Conservation (phyloP, 2,113 vertebrate genomes). For the Falcunculus frontatus region DNA sequence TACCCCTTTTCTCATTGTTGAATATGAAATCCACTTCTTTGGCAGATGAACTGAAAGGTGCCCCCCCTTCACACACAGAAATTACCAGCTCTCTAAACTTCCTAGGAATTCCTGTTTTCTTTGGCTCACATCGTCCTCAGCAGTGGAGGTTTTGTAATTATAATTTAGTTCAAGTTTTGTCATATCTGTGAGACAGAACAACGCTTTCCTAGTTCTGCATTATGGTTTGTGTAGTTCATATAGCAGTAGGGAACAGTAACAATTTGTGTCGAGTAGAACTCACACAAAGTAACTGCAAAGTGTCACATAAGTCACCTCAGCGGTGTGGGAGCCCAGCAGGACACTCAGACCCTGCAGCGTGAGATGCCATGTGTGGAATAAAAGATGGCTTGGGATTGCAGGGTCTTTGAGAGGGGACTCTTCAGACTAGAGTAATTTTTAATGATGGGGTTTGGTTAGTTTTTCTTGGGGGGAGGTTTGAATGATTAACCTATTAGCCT, state of each 20-base stretch:
- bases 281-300: not conserved
- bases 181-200: not conserved
- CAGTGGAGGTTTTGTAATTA: not conserved
- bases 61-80: not conserved
- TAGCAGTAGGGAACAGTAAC: not conserved
- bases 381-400: too few relatives aligned
- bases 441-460: not conserved
- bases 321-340: not conserved
- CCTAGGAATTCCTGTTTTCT: not conserved
- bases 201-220: not conserved
- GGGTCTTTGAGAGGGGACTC: not conserved
- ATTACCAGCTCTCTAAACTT: not conserved
- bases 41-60: not conserved
- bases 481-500: not conserved
- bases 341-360: rapidly evolving
- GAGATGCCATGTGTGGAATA: rapidly evolving
- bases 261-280: not conserved
- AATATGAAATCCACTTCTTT: not conserved
- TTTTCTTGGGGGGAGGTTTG: not conserved
- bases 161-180: not conserved
- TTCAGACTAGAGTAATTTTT: not conserved
- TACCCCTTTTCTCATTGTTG: not conserved
- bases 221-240: not conserved
- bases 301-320: not conserved
- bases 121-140: not conserved